Evolutionary conservation across 64 coral and sea anemone genomes (phyloP).

Genomic region (Pachyseris speciosa): DNA sequence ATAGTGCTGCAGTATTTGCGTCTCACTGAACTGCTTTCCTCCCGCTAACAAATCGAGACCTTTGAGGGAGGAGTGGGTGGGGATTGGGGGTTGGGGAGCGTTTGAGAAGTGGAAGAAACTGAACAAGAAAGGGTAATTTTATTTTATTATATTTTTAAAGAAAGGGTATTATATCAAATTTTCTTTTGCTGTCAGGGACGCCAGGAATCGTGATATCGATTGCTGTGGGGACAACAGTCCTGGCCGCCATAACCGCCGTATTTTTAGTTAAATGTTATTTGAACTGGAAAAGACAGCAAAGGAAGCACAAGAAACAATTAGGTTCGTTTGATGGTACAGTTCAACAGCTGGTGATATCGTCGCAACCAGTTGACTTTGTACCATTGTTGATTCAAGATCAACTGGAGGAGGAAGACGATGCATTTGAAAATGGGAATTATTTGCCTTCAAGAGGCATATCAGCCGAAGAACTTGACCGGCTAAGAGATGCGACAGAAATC

Average conservation of each 20-base stretch:
- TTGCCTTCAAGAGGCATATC: not conserved
- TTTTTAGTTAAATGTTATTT: constrained; percentile 5
- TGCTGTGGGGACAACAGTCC: not conserved
- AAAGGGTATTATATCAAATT: no score
- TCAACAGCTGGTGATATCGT: constrained; percentile 6
- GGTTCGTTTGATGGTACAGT: not conserved
- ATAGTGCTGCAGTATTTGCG: no score
- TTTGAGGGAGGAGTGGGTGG: no score
- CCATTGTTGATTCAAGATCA: constrained; percentile 32
- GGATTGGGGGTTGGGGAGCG: no score
- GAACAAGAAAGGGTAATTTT: no score
- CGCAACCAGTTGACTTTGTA: constrained; percentile 17
- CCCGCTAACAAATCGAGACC: no score
- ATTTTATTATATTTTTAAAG: no score
- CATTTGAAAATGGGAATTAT: not conserved
- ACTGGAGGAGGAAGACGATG: not conserved
- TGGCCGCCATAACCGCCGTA: not conserved
- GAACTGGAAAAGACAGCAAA: constrained; percentile 31
- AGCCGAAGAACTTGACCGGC: not conserved
- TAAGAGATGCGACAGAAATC: not conserved
- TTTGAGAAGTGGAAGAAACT: no score
- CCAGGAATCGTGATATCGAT: not conserved
- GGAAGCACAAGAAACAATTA: not conserved
- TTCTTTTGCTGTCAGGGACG: not conserved
- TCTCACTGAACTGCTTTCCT: no score